These are phyloP conservation scores for Clusia tigrina DNA, from an alignment of 2,888 invertebrate genomes.

Conservation along the genomic window DNA sequence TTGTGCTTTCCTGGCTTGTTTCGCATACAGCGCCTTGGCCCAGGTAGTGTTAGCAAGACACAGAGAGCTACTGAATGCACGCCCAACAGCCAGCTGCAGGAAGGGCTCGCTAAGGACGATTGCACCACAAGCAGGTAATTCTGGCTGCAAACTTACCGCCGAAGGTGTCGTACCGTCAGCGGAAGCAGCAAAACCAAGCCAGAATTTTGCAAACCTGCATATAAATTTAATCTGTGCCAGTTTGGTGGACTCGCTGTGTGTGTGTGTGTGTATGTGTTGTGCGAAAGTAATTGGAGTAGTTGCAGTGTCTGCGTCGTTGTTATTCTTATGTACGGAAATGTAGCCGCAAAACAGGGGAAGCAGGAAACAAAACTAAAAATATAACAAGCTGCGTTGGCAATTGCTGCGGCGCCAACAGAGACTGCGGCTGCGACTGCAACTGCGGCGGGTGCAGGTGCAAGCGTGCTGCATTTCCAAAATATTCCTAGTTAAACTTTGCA, in stretches of 20 bases:
- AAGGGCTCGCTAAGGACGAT: constrained; percentile 13
- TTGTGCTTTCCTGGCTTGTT: neutral
- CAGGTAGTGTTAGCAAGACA: neutral
- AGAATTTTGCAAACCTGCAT: constrained; percentile 43
- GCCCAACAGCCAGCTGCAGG: constrained; percentile 10
- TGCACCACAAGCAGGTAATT: constrained; percentile 20
- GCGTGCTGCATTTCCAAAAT: neutral
- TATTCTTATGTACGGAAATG: constrained; percentile 8
- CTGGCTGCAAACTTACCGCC: constrained; percentile 12
- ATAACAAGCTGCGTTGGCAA: constrained; percentile 14
- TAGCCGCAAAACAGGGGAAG: constrained; percentile 11
- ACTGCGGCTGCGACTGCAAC: neutral
- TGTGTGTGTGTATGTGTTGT: neutral
- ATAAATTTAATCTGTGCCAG: constrained; percentile 45
- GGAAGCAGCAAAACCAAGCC: constrained; percentile 31
- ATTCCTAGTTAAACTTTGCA: constrained; percentile 11
- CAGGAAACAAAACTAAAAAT: no score
- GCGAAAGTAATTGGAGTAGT: neutral
- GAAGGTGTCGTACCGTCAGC: constrained; percentile 4
- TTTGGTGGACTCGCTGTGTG: constrained; percentile 18
- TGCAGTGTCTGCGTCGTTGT: neutral
- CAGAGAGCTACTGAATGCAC: neutral
- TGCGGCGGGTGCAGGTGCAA: constrained; percentile 11
- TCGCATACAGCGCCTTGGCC: neutral
- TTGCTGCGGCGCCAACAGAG: neutral